phyloP scores from a whole-genome alignment of 1,140 invertebrate species.

The Pentalonia nigronervosa region DNA sequence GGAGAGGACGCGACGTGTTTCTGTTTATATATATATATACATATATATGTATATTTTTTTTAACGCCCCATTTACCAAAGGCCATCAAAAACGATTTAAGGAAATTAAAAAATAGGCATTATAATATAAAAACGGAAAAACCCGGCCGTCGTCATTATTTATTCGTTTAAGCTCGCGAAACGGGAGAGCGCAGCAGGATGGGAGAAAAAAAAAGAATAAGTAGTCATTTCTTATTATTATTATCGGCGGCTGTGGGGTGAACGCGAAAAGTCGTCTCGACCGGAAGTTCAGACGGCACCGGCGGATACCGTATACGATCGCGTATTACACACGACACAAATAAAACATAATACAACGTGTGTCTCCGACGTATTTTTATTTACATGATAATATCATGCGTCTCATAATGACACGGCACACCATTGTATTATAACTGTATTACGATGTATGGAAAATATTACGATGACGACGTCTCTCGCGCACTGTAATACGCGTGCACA shows the following conservation, averaged over 20 bases:
- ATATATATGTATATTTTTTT: not conserved
- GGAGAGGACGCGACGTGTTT: not conserved
- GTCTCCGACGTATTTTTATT: not conserved
- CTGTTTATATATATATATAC: not conserved
- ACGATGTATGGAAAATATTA: no score
- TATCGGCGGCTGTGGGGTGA: not conserved
- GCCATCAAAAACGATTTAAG: slow-evolving; percentile 53
- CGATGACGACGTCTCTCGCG: no score
- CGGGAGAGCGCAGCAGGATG: not conserved
- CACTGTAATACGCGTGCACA: no score
- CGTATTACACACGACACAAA: not conserved
- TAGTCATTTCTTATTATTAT: slow-evolving; percentile 8
- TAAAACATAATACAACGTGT: not conserved
- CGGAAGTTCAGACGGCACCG: not conserved
- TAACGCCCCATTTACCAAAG: slow-evolving; percentile 51
- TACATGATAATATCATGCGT: no score
- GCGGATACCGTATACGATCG: not conserved
- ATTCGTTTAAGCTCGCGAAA: slow-evolving; percentile 23
- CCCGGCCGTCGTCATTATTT: slow-evolving; percentile 17
- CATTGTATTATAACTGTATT: no score
- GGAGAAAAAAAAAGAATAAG: not conserved
- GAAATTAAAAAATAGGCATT: slow-evolving; percentile 53
- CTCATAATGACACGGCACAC: no score
- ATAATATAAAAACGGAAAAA: slow-evolving; percentile 35
- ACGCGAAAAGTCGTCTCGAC: not conserved